Evolutionary conservation across 2,888 invertebrate genomes (phyloP).

Genomic region (Polietes domitor): DNA sequence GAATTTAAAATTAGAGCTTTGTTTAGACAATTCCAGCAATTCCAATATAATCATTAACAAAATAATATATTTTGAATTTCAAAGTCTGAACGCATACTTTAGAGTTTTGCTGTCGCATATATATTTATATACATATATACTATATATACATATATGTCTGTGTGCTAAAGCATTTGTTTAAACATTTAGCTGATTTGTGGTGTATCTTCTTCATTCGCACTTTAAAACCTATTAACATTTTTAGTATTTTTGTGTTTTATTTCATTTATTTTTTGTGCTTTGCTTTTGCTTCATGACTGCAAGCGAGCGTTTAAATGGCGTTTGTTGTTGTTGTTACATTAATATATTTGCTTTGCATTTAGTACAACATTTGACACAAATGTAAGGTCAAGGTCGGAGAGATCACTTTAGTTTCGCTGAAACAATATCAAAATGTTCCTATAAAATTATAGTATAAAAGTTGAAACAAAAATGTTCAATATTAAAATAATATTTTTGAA

Average conservation of each 20-base stretch:
- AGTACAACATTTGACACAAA: conserved; percentile 11
- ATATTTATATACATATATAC: not conserved
- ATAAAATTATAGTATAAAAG: not conserved
- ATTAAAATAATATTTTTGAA: conserved; percentile 1
- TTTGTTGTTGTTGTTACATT: not conserved
- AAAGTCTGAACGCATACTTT: not conserved
- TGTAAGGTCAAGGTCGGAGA: conserved; percentile 22
- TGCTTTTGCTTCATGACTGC: not conserved
- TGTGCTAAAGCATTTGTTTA: conserved; percentile 9
- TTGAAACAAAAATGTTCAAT: not conserved
- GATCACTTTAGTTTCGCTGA: not conserved
- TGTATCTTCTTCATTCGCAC: conserved; percentile 22
- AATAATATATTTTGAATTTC: not conserved
- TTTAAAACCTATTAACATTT: conserved; percentile 17
- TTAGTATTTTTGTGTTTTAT: not conserved
- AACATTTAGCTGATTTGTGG: conserved; percentile 1
- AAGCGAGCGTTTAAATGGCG: not conserved
- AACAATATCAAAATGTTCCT: not conserved
- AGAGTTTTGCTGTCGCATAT: not conserved
- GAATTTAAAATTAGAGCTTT: not conserved
- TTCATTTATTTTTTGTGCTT: not conserved
- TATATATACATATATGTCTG: not conserved
- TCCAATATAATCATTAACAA: not conserved
- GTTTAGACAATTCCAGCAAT: not conserved
- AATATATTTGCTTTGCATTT: conserved; percentile 21